These are phyloP conservation scores for Lycopodina hypogea DNA, from an alignment of 37 sponge, comb jelly and placozoan species.

Conservation along the genomic window DNA sequence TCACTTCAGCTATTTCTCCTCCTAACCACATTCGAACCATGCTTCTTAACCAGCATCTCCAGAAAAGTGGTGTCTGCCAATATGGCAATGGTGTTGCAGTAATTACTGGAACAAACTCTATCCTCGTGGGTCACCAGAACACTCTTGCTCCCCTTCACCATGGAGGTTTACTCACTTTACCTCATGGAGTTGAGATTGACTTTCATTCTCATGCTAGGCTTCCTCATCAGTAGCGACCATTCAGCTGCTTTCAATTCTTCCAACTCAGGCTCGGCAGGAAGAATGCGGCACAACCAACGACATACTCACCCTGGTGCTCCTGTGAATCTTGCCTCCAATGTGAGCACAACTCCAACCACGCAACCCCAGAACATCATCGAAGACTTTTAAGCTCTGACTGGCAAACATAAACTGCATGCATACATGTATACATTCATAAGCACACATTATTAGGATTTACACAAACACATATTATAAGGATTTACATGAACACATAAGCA, in stretches of 20 bases:
- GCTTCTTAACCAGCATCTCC: slow-evolving; percentile 30
- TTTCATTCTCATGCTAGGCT: too few relatives aligned
- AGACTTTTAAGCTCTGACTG: slow-evolving; percentile 7
- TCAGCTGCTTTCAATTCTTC: slow-evolving; percentile 5
- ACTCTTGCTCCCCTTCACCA: neutral
- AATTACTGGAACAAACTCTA: slow-evolving; percentile 19
- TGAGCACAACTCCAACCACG: slow-evolving; percentile 37
- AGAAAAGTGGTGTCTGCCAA: slow-evolving; percentile 3
- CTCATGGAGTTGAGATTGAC: neutral
- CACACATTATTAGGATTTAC: too few relatives aligned
- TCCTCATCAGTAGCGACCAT: slow-evolving; percentile 4
- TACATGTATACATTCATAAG: too few relatives aligned
- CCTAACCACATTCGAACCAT: slow-evolving; percentile 42
- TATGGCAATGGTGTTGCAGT: slow-evolving; percentile 16
- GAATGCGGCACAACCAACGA: neutral
- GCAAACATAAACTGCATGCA: too few relatives aligned
- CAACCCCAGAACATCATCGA: slow-evolving; percentile 50
- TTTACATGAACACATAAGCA: too few relatives aligned
- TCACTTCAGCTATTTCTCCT: slow-evolving; percentile 31
- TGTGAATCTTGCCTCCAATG: slow-evolving; percentile 33
- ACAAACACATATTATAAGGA: too few relatives aligned
- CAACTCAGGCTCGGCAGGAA: neutral
- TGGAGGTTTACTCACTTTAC: neutral
- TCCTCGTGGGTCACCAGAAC: slow-evolving; percentile 3
- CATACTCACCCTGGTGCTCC: slow-evolving; percentile 33